These are phyloP conservation scores for Xyliphius kryptos DNA, from an alignment of 2,113 vertebrate species.

Conservation along the genomic window DNA sequence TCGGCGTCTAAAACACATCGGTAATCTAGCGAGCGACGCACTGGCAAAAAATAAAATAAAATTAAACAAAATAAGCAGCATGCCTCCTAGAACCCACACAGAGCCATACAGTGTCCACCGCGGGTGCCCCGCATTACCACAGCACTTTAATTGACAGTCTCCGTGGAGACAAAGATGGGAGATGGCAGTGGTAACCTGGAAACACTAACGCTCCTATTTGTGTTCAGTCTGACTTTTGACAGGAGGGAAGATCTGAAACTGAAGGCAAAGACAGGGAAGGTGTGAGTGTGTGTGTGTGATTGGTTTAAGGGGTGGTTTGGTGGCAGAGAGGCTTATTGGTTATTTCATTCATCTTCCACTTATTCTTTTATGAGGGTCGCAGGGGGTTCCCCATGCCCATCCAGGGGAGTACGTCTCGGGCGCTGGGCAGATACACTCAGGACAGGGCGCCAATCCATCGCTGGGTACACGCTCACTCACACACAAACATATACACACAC, in stretches of 20 bases:
- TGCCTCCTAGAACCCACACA: not conserved
- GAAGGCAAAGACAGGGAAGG: too few species aligned
- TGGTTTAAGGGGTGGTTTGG: too few species aligned
- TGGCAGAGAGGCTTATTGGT: too few species aligned
- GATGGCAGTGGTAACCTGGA: slow-evolving; percentile 39
- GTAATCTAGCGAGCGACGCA: slow-evolving; percentile 29
- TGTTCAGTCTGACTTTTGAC: slow-evolving; percentile 31
- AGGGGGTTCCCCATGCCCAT: too few species aligned
- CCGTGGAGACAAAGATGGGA: slow-evolving; percentile 40
- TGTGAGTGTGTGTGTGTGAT: too few species aligned
- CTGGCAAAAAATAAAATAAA: slow-evolving; percentile 29
- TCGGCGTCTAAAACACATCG: slow-evolving; percentile 8
- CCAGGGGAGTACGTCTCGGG: too few species aligned
- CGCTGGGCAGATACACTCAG: too few species aligned
- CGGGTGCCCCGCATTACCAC: slow-evolving; percentile 34
- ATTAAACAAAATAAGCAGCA: not conserved
- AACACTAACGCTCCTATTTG: slow-evolving; percentile 39
- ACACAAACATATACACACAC: too few species aligned
- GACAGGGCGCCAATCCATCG: too few species aligned
- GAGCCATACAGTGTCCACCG: slow-evolving; percentile 18
- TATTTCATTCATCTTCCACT: too few species aligned
- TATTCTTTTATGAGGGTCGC: too few species aligned
- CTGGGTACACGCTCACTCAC: too few species aligned
- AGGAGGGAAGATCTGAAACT: slow-evolving; percentile 2
- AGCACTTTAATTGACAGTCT: slow-evolving; percentile 43